Conservation (phyloP, 1,140 invertebrate species). For the Pseudomyrmex cubaensis region DNA sequence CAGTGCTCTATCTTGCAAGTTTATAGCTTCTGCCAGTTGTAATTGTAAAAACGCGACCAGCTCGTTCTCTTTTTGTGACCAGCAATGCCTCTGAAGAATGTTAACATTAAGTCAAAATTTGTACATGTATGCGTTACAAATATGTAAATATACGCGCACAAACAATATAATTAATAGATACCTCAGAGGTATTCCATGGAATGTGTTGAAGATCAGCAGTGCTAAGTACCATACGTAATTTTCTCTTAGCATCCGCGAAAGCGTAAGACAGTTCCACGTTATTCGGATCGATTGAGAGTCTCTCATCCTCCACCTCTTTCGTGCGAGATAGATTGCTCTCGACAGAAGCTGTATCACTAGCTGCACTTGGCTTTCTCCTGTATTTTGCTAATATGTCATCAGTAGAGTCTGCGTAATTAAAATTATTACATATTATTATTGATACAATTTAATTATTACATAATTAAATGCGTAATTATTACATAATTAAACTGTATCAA, state of each 20-base stretch:
- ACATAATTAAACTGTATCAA: neutral
- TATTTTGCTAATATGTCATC: slow-evolving; percentile 99
- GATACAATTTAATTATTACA: neutral
- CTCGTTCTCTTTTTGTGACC: slow-evolving; percentile 87
- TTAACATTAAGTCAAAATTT: slow-evolving; percentile 4
- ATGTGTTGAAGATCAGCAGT: slow-evolving; percentile 90
- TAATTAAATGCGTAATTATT: slow-evolving; percentile 60
- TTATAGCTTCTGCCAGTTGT: slow-evolving; percentile 95
- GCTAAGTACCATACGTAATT: slow-evolving; percentile 95
- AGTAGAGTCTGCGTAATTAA: slow-evolving; percentile 88
- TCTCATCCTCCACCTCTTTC: slow-evolving; percentile 85
- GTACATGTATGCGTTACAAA: too few species aligned
- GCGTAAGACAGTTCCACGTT: slow-evolving; percentile 88
- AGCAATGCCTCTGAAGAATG: slow-evolving; percentile 80
- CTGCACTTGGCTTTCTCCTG: slow-evolving; percentile 90
- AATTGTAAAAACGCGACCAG: slow-evolving; percentile 91
- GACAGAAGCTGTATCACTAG: slow-evolving; percentile 85
- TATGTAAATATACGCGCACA: too few species aligned
- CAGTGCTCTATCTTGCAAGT: slow-evolving; percentile 92
- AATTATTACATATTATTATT: neutral
- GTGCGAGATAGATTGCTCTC: slow-evolving; percentile 82
- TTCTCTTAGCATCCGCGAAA: slow-evolving; percentile 96
- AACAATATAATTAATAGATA: slow-evolving; percentile 58
- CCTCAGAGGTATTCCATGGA: slow-evolving; percentile 82
- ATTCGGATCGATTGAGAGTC: slow-evolving; percentile 87